These are phyloP conservation scores for Scaptomyza reducta DNA, from an alignment of 2,888 invertebrate species.

Conservation along the genomic window DNA sequence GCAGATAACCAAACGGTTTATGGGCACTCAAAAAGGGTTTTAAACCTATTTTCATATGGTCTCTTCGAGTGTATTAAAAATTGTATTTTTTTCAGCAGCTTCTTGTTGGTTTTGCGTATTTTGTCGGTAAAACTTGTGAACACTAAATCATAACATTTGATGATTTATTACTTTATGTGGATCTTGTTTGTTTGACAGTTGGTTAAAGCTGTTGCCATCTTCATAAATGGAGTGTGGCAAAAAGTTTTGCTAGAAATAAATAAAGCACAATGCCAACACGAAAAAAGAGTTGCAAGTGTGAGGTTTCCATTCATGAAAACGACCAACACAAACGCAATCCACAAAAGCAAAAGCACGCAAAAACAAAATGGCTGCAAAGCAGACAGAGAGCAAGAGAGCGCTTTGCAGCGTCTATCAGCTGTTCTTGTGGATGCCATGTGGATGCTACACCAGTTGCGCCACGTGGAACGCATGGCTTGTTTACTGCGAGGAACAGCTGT, in stretches of 20 bases:
- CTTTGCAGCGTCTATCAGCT: conserved; percentile 61
- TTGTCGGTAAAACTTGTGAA: conserved; percentile 26
- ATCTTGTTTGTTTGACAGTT: conserved; percentile 18
- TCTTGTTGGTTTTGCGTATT: conserved; percentile 7
- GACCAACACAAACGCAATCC: conserved; percentile 48
- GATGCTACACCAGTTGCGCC: conserved; percentile 67
- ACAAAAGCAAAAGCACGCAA: conserved; percentile 42
- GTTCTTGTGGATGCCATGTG: conserved; percentile 61
- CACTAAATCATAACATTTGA: conserved; percentile 63
- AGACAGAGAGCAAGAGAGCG: conserved; percentile 13
- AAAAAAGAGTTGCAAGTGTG: conserved; percentile 10
- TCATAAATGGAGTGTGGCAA: conserved; percentile 3
- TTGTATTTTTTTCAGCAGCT: conserved; percentile 6
- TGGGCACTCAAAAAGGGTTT: conserved; percentile 65
- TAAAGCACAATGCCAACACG: conserved; percentile 26
- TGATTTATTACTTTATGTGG: conserved; percentile 66
- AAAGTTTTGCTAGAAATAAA: conserved; percentile 34
- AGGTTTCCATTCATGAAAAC: conserved; percentile 68
- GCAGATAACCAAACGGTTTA: conserved; percentile 64
- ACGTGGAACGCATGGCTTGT: conserved; percentile 50
- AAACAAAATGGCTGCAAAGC: conserved; percentile 40
- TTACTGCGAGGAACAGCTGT: conserved; percentile 58
- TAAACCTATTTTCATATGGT: conserved; percentile 53
- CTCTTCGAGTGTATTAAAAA: conserved; percentile 54
- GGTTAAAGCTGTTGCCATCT: conserved; percentile 12